phyloP scores from a whole-genome alignment of 2,113 vertebrate genomes.

The Dromiciops gliroides region DNA sequence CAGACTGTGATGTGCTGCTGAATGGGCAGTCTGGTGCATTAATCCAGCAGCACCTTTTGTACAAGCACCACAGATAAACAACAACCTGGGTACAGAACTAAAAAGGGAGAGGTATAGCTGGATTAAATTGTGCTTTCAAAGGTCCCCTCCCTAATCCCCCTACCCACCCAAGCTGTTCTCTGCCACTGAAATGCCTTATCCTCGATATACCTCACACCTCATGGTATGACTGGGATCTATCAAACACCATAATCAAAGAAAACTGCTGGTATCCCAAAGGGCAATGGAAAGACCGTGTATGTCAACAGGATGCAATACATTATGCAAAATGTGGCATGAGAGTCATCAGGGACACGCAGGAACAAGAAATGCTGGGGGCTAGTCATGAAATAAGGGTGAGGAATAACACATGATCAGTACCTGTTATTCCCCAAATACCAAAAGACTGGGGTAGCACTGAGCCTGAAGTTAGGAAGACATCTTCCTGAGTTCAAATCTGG shows the following conservation, averaged over 20 bases:
- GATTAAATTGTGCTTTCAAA: neutral
- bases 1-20: neutral
- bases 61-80: neutral
- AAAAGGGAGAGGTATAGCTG: neutral
- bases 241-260: neutral
- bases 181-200: neutral
- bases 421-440: too few relatives aligned
- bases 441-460: neutral
- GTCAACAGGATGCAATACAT: neutral
- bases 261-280: neutral
- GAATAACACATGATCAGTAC: too few relatives aligned
- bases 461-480: neutral
- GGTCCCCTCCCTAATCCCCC: too few relatives aligned
- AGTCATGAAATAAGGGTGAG: neutral
- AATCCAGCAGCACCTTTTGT: neutral
- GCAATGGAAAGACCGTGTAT: neutral
- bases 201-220: neutral
- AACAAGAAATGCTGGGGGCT: neutral
- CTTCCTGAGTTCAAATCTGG: neutral
- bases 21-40: neutral
- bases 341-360: neutral
- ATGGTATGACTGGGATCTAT: neutral
- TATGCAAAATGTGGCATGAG: neutral
- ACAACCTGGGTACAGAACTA: neutral
- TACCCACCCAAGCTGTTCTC: neutral